Base-by-base conservation (phyloP, 1,140 invertebrate genomes). In the Pseudomyrmex concolor region DNA sequence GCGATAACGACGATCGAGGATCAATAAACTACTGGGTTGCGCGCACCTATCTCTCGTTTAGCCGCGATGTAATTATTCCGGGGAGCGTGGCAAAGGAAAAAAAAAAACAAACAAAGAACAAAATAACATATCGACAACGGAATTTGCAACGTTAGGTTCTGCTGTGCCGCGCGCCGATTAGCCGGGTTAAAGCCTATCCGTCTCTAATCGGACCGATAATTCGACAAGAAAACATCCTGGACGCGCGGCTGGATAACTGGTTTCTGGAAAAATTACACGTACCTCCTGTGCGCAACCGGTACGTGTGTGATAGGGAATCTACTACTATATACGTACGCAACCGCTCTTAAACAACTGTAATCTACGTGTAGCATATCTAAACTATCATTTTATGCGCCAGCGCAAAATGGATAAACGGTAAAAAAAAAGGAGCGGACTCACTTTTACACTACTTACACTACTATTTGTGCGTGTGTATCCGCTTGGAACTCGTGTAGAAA, bases 61-160 rank as follows among this genome's bases (percentile, higher is more conserved):
- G 34, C 63, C 55, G 85, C 55, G 71, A 13, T 82, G 54, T 82
- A 88, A 88, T 88, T 88, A 88, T 88, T 84, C 68, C 59, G 22
- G 51, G 62, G 57, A 71, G 76, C 34, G 34, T 34, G 34, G 34
- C 34, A 34, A 7, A 34, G 5, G 4, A 34, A 34, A 34, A 34
- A 34, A 7, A 34, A 34, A 34, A 34, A 34, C 4, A 34, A 34
- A 5, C 34, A 34, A 76, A 59, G 64, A 88, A 82, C 63, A 57
- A 57, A 80, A 74, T 74, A 57, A 71, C 17, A 57, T 22, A 70
- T 80, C 63, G 68, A 8, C n/a, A 50, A 48, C 76, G 19, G 76
- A 70, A 78, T 78, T 68, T 78, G 63, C 74, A 68, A 57, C 62
- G 34, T 77, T 77, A 67, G 15, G 15, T 57, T 70, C n/a, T 54